Percentiles rank a stretch among this genome's conserved stretches.
phyloP scores from a whole-genome alignment of 2,888 invertebrate genomes.

The Eulithis prunata region DNA sequence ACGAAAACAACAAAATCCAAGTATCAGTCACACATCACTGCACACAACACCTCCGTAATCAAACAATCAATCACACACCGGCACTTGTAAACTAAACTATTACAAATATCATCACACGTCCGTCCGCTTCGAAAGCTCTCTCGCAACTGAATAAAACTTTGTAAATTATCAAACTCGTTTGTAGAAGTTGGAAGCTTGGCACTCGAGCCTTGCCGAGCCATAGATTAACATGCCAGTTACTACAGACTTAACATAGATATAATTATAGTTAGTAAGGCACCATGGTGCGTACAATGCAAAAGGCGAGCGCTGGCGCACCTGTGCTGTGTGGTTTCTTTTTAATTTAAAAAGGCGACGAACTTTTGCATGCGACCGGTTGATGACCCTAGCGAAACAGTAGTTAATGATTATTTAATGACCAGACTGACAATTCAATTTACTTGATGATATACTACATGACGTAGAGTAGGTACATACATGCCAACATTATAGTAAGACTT shows the following conservation, averaged over 20 bases:
- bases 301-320: conserved; percentile 77
- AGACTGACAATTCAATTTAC: conserved; percentile 43
- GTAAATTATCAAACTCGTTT: conserved; percentile 34
- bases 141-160: conserved; percentile 52
- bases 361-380: conserved; percentile 70
- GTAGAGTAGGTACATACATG: background rate
- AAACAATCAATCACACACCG: conserved; percentile 59
- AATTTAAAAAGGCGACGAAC: conserved; percentile 66
- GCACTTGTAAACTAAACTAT: conserved; percentile 39
- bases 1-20: conserved; percentile 57
- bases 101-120: conserved; percentile 39
- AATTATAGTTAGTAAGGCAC: conserved; percentile 7
- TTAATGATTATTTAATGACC: conserved; percentile 35
- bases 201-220: conserved; percentile 53
- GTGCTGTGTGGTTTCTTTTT: conserved; percentile 74
- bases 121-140: conserved; percentile 47
- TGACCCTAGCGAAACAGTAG: conserved; percentile 57
- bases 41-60: conserved; percentile 51
- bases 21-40: conserved; percentile 58
- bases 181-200: conserved; percentile 44
- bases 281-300: conserved; percentile 67
- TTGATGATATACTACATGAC: background rate
- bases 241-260: conserved; percentile 9
- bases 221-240: conserved; percentile 19
- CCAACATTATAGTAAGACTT: background rate